Evolutionary conservation across 2,888 invertebrate species (phyloP).

Genomic region (Onthophagus sagittarius): DNA sequence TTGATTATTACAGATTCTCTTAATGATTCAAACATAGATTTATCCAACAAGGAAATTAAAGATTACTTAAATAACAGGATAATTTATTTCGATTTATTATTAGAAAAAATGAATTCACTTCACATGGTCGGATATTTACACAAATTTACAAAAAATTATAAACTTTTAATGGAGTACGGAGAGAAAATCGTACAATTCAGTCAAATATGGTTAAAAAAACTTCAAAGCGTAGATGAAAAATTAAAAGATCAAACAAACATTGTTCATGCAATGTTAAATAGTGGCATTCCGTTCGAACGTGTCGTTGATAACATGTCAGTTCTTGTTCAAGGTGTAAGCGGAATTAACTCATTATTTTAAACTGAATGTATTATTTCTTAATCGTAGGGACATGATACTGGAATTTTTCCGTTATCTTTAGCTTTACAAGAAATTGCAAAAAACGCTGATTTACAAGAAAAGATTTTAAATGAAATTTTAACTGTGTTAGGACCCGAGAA

Average conservation of each 20-base stretch:
- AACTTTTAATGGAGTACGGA: neutral
- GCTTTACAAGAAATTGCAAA: neutral
- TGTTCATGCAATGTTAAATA: neutral
- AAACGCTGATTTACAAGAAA: neutral
- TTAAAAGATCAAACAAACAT: neutral
- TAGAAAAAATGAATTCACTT: neutral
- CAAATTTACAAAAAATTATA: neutral
- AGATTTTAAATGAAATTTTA: neutral
- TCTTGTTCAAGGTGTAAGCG: neutral
- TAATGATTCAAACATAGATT: neutral
- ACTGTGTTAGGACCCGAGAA: neutral
- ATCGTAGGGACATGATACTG: neutral
- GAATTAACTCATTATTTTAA: neutral
- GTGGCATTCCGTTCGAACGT: neutral
- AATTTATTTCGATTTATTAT: neutral
- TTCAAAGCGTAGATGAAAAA: neutral
- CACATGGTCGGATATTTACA: neutral
- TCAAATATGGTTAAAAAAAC: neutral
- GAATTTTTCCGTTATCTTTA: neutral
- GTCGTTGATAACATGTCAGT: neutral
- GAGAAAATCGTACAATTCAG: neutral
- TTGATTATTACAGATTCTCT: neutral
- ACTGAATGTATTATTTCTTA: neutral
- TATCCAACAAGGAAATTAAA: neutral
- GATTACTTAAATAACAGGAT: neutral